Base-by-base conservation (phyloP, 2,888 invertebrate genomes). In the Epsilonema sp. region DNA sequence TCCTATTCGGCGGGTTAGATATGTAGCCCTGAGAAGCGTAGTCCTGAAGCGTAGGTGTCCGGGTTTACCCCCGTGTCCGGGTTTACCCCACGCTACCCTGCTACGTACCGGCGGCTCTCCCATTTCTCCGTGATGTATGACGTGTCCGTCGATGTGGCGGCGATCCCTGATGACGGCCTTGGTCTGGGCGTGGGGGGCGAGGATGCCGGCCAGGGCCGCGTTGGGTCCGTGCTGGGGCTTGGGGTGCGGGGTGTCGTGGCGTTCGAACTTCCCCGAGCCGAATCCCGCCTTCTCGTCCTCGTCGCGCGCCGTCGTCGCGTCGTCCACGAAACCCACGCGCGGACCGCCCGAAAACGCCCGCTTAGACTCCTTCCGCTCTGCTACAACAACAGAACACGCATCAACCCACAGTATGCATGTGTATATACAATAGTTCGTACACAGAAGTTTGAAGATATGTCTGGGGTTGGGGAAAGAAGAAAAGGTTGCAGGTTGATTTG, bases 201-300 rank as follows among this genome's bases (percentile, higher is more conserved):
- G 45, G 20, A 56, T 56, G 37, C 46, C 22, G 40, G 46, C 44
- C 37, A 46, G 47, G 2, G 44, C 44, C 25, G 54, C 53, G 8
- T 39, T 26, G 19, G 26, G 46, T 16, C 22, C 22, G 3, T 2
- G 13, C 2, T 41, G 3, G 3, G 57, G 56, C 48, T 70, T 68
- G 37, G 97, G 97, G 74, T 99, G 94, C 50, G 97, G 97, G 46
- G 97, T 97, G 68, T 94, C 92, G 71, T 94, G 92, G 44, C 97
- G 52, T 44, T 59, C 55, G 49, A 63, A 61, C 42, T 59, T 54
- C 3, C 62, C 61, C n/a, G 55, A 47, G 13, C 52, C 76, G 58
- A 78, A 77, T 0, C 75, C 73, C 56, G 76, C 75, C 45, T 76
- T 67, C 25, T 65, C 75, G 57, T 65, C 67, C 51, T 62, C 64